Conservation (phyloP, 1,140 invertebrate genomes). For the Radopholus similis region DNA sequence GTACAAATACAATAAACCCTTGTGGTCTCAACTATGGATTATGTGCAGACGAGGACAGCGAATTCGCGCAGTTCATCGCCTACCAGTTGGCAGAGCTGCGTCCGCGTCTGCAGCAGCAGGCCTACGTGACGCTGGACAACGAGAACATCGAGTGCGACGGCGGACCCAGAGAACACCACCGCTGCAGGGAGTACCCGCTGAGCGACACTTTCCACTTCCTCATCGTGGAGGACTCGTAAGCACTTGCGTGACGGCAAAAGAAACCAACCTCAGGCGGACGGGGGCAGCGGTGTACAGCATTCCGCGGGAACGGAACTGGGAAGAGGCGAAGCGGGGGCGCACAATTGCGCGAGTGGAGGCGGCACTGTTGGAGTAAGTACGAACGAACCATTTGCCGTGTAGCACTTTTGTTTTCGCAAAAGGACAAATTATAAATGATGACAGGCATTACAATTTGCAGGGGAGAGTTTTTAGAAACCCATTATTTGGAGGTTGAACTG, state of each 20-base stretch:
- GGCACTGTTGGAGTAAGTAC: conserved; percentile 18
- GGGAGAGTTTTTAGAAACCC: no score
- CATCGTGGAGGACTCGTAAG: conserved; percentile 43
- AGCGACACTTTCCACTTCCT: conserved; percentile 38
- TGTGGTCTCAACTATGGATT: neutral
- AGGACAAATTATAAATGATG: no score
- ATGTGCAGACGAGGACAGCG: conserved; percentile 30
- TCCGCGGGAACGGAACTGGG: conserved; percentile 23
- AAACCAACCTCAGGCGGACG: conserved; percentile 10
- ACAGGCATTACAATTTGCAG: no score
- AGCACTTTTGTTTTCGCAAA: neutral
- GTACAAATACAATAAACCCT: neutral
- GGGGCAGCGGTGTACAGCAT: conserved; percentile 44
- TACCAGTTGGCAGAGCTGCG: conserved; percentile 5
- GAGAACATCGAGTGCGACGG: conserved; percentile 35
- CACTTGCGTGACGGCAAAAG: neutral
- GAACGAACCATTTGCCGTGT: no score
- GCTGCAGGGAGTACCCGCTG: conserved; percentile 34
- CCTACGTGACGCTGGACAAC: conserved; percentile 29
- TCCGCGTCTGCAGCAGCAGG: conserved; percentile 5
- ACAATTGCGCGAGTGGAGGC: conserved; percentile 18
- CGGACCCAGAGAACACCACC: neutral
- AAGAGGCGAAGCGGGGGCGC: neutral
- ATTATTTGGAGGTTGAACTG: no score
- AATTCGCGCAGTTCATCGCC: conserved; percentile 24